Evolutionary conservation across 2,113 vertebrate species (phyloP).

Genomic region (Eubucco bourcierii): DNA sequence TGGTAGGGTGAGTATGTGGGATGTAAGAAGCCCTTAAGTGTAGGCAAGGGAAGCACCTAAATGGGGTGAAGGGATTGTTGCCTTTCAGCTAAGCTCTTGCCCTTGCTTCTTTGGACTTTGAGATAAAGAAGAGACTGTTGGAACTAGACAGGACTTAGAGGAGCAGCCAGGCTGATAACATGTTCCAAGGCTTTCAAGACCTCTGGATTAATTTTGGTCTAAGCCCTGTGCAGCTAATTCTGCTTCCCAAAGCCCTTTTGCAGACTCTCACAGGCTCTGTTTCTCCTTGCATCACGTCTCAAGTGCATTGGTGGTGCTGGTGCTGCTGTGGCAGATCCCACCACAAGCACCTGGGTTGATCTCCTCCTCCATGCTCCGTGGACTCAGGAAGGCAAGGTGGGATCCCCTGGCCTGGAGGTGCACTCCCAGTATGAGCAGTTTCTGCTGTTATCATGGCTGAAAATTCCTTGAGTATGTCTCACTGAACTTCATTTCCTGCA

Average conservation of each 20-base stretch:
- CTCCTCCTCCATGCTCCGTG: fast-evolving
- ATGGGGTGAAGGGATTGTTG: background rate
- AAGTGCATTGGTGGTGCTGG: fast-evolving
- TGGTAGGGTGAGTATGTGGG: background rate
- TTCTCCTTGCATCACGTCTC: background rate
- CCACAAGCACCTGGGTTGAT: background rate
- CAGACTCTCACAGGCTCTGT: background rate
- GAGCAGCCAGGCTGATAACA: background rate
- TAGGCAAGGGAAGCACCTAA: background rate
- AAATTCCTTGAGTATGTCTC: conserved; percentile 9
- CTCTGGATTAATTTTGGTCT: background rate
- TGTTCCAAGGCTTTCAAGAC: background rate
- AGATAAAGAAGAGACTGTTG: conserved; percentile 2
- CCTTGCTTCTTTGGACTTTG: conserved; percentile 14
- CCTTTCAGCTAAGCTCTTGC: conserved; percentile 14
- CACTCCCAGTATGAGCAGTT: background rate
- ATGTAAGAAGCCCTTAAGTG: background rate
- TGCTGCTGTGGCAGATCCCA: background rate
- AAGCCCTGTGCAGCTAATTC: background rate
- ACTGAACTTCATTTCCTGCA: conserved; percentile 29
- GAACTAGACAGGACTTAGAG: background rate
- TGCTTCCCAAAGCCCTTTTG: background rate
- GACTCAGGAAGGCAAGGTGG: background rate
- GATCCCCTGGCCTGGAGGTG: background rate
- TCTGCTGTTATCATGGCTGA: background rate